Base-by-base conservation (phyloP, 1,140 invertebrate species). In the Copidosoma floridanum region DNA sequence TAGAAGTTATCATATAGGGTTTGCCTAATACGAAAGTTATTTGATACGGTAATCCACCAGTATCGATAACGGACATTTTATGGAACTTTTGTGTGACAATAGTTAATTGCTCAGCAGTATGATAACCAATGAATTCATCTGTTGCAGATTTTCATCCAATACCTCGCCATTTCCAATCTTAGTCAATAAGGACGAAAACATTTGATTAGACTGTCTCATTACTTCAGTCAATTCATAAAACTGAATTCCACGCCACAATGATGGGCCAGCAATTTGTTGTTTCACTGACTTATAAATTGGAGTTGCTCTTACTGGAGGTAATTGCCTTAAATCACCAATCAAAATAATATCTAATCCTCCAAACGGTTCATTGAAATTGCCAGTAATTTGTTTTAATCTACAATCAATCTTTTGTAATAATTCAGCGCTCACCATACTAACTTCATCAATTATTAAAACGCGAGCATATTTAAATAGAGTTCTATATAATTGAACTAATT, bases 391-490 rank as follows among this genome's bases (percentile, higher is more conserved):
- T 51, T 65, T 53, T n/a, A 77, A 48, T 26, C 73, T 23, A 11
- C 21, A 16, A 52, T 74, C 65, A 26, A 77, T 61, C 23, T 68
- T 26, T 8, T 46, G 2, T 23, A 75, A 55, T 12, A 68, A 47
- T 53, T 56, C 52, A 8, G 61, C 26, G 35, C 71, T 67, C n/a
- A 74, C 67, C 75, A 76, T 77, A 23, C 68, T 71, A 11, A 78
- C 64, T 65, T 78, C 74, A 68, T 78, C 74, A 35, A 78, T 72
- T 18, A 77, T 72, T 27, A 77, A 29, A 35, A 50, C 16, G 29
- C 35, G 18, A n/a, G 35, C 27, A 18, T 26, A 50, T 32, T 50
- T 50, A 18, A 50, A 50, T 1, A 50, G 18, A 16, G 47, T 20
- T 50, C 47, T 50, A 50, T 50, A 50, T 11, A 24, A 29, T n/a